These are phyloP conservation scores for Eulemur rubriventer DNA, from an alignment of 2,797 vertebrate genomes.

Conservation along the genomic window DNA sequence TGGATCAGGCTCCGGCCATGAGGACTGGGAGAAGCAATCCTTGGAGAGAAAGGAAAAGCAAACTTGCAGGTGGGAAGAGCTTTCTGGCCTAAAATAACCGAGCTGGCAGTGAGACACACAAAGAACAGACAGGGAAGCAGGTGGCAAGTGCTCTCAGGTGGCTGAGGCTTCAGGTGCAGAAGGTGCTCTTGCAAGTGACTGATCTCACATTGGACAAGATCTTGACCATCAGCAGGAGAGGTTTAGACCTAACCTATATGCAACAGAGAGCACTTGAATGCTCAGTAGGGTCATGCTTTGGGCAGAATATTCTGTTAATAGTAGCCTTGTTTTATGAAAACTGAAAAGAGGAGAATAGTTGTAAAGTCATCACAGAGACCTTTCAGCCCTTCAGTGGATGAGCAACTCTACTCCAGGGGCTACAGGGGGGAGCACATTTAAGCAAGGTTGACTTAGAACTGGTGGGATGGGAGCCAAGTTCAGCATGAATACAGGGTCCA, in stretches of 20 bases:
- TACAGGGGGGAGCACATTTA: background rate
- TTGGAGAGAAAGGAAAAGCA: background rate
- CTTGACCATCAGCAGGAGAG: background rate
- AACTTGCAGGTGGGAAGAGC: background rate
- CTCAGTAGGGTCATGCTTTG: background rate
- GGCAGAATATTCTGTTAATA: background rate
- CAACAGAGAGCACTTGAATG: background rate
- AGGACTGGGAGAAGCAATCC: background rate
- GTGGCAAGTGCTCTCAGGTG: background rate
- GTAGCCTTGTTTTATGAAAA: background rate
- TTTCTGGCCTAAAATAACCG: background rate
- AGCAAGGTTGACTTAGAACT: background rate
- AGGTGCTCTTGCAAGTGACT: background rate
- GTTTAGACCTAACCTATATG: background rate
- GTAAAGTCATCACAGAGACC: background rate
- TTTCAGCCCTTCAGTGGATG: background rate
- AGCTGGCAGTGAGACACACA: background rate
- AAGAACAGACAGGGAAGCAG: background rate
- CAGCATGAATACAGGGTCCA: background rate
- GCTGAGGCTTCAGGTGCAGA: background rate
- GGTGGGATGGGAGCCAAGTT: background rate
- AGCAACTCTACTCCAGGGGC: rapidly evolving
- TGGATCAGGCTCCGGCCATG: background rate
- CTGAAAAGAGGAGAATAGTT: background rate
- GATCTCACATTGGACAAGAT: background rate